Conservation (phyloP, 2,797 vertebrate species). For the Urophycis tenuis region DNA sequence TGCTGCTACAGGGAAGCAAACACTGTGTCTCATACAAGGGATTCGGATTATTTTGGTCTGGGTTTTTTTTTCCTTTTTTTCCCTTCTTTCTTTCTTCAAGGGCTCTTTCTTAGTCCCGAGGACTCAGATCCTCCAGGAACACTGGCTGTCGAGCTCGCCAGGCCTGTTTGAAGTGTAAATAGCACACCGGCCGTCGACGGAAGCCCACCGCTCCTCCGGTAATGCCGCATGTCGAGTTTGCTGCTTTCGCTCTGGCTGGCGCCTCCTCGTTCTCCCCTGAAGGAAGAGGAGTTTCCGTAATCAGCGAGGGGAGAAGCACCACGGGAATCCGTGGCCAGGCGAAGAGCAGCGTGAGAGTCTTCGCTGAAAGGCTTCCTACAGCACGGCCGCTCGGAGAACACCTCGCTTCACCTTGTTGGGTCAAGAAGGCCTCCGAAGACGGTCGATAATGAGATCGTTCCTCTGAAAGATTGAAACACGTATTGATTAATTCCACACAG, state of each 20-base stretch:
- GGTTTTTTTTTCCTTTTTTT: neutral
- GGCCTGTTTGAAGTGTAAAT: slow-evolving; percentile 61
- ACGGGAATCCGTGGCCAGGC: neutral
- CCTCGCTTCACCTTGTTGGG: neutral
- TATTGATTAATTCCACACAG: too few species aligned
- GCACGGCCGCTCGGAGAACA: neutral
- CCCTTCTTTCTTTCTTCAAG: slow-evolving; percentile 29
- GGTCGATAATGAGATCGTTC: neutral
- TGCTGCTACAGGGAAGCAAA: neutral
- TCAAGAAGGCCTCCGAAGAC: neutral
- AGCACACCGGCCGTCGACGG: slow-evolving; percentile 52
- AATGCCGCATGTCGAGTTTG: slow-evolving; percentile 44
- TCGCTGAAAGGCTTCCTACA: neutral
- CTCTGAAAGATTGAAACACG: neutral
- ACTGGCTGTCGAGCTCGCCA: slow-evolving; percentile 28
- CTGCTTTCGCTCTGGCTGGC: slow-evolving; percentile 41
- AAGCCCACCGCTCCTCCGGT: slow-evolving; percentile 37
- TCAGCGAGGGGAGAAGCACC: neutral
- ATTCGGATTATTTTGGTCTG: neutral
- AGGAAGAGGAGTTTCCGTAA: neutral
- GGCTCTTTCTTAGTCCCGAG: slow-evolving; percentile 32
- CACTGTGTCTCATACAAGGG: neutral
- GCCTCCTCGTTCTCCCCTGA: slow-evolving; percentile 37
- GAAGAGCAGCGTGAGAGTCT: neutral
- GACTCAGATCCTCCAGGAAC: slow-evolving; percentile 27